phyloP scores from a whole-genome alignment of 2,888 invertebrate genomes.

The Pristionchus entomophagus region DNA sequence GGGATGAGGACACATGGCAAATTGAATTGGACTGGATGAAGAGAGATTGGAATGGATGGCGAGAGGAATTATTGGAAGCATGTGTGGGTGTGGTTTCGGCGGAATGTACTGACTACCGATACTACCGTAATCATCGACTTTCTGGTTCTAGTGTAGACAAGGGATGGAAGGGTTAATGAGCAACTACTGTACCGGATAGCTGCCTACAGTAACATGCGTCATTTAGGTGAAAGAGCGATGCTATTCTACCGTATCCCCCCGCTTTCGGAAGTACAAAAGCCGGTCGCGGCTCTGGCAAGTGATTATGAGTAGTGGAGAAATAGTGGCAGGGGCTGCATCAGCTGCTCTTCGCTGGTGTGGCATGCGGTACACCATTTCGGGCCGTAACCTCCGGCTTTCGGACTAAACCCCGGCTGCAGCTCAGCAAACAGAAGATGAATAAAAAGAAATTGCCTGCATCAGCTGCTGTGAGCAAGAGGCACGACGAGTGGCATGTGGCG shows the following conservation, averaged over 20 bases:
- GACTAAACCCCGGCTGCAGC: too few species aligned
- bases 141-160: too few species aligned
- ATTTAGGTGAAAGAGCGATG: too few species aligned
- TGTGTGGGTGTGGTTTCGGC: neutral
- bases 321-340: neutral
- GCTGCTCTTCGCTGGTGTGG: too few species aligned
- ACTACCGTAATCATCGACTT: neutral
- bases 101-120: neutral
- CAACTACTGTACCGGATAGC: too few species aligned
- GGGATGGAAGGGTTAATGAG: too few species aligned
- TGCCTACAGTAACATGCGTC: too few species aligned
- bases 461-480: too few species aligned
- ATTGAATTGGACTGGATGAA: neutral
- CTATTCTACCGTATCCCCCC: too few species aligned
- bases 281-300: neutral
- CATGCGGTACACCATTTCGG: too few species aligned
- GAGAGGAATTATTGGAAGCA: slow-evolving; percentile 29
- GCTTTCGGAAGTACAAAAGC: neutral
- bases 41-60: neutral
- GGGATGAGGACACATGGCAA: slow-evolving; percentile 11
- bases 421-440: too few species aligned
- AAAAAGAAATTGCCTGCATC: neutral
- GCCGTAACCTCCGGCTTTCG: too few species aligned
- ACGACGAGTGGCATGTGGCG: slow-evolving; percentile 4
- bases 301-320: neutral